Conservation (phyloP, 2,113 vertebrate genomes). For the Hemicordylus capensis region DNA sequence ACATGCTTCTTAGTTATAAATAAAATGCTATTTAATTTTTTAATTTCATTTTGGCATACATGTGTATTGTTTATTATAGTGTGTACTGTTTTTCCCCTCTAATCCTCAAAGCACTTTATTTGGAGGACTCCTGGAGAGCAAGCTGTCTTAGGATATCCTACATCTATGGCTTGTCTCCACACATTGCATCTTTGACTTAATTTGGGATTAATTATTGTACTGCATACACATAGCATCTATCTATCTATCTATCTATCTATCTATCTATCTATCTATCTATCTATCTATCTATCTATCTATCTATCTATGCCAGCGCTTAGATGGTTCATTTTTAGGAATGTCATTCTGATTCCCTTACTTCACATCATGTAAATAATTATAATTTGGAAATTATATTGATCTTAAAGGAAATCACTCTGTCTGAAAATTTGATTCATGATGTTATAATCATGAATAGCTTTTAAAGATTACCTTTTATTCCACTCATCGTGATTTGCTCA, state of each 20-base stretch:
- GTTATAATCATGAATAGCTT: background rate
- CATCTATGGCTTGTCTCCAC: background rate
- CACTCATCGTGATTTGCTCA: conserved; percentile 6
- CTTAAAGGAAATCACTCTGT: conserved; percentile 41
- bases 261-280: too few species aligned
- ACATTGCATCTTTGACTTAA: background rate
- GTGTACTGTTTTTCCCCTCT: background rate
- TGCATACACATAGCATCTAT: background rate
- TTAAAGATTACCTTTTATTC: conserved; percentile 17
- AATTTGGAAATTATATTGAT: conserved; percentile 35
- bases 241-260: too few species aligned
- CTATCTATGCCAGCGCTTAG: background rate
- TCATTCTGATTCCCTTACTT: conserved; percentile 5
- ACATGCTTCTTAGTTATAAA: background rate
- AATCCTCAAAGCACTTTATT: background rate
- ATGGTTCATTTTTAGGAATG: background rate
- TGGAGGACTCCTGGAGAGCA: background rate
- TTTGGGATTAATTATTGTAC: background rate
- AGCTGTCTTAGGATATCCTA: background rate
- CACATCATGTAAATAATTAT: conserved; percentile 27
- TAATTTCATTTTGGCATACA: background rate
- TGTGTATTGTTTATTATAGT: background rate
- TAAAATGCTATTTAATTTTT: background rate
- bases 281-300: too few species aligned
- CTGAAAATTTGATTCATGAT: conserved; percentile 8